phyloP scores from a whole-genome alignment of 2,888 invertebrate genomes.

The Perithous albicinctus region DNA sequence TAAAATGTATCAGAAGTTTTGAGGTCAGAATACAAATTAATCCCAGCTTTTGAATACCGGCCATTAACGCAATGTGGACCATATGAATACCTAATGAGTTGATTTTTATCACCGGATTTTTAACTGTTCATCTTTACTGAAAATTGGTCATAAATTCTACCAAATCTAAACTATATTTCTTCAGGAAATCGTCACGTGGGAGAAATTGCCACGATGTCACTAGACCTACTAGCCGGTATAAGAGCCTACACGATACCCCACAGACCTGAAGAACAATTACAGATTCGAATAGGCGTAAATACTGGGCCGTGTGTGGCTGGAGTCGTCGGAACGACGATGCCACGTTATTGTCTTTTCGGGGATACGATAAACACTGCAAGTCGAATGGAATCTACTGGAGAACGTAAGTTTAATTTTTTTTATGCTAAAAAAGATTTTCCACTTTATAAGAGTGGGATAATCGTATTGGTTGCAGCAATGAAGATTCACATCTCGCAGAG shows the following conservation, averaged over 20 bases:
- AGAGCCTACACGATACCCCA: conserved; percentile 92
- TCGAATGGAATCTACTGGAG: conserved; percentile 94
- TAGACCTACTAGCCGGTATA: conserved; percentile 92
- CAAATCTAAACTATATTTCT: too few relatives aligned
- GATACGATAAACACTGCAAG: conserved; percentile 95
- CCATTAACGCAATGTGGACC: too few relatives aligned
- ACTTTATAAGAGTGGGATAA: neutral
- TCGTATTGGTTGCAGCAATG: conserved; percentile 86
- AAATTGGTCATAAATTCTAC: too few relatives aligned
- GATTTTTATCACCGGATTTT: too few relatives aligned
- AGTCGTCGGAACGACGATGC: conserved; percentile 95
- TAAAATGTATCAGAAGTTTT: too few relatives aligned
- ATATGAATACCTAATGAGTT: too few relatives aligned
- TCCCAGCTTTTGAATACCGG: too few relatives aligned
- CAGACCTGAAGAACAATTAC: conserved; percentile 89
- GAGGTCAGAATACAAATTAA: too few relatives aligned
- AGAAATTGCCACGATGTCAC: conserved; percentile 95
- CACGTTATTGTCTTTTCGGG: conserved; percentile 93
- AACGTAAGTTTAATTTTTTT: conserved; percentile 85
- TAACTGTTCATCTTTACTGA: too few relatives aligned
- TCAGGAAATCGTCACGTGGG: conserved; percentile 92
- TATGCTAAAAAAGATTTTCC: neutral
- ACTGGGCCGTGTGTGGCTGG: conserved; percentile 95
- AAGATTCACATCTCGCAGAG: conserved; percentile 95
- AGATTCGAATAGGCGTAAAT: conserved; percentile 93